Base-by-base conservation (phyloP, 2,113 vertebrate genomes). In the Prietella phreatophila region DNA sequence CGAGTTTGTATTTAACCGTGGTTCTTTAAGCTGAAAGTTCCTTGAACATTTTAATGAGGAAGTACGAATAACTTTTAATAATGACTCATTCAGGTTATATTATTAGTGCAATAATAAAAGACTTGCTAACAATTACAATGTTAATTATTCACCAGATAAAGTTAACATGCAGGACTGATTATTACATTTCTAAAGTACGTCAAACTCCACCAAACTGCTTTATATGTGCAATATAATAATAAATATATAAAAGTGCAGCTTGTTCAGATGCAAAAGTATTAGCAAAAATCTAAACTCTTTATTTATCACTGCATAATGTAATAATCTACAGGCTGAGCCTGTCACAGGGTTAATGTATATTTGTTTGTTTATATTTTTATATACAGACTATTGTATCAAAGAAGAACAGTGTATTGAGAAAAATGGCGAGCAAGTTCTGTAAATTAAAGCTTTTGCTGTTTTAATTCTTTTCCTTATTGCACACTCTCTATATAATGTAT, bases 1-100 rank as follows among this genome's bases (percentile, higher is more conserved):
- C 56, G 30, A 80, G 53, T 85, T 86, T 84, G 33, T 83, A 84
- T 84, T 55, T 55, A 20, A 84, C 22, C 9, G 36, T 25, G n/a
- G 5, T 47, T 58, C 55, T n/a, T 50, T 36, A 39, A 73, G 17
- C 36, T 2, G 9, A 42, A 25, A 4, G 1, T 4, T 75, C 20
- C 25, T 39, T 63, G 0, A 82, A 60, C 9, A 6, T 82, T 22
- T 82, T 42, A 25, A 42, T 73, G 20, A 39, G 22, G 25, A 25
- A 76, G 19, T 53, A 27, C 1, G 27, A 53, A 78, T 27, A 53
- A 47, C 53, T 22, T 42, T 2, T 42, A 47, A 75, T 76, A 50
- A 27, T 78, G 27, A 73, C 17, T 36, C 5, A 50, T 15, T 2
- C 6, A 79, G 4, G 8, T 14, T 53, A 8, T 8, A 8, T 17